Conservation (phyloP, 2,113 vertebrate species). For the Callocephalon fimbriatum region DNA sequence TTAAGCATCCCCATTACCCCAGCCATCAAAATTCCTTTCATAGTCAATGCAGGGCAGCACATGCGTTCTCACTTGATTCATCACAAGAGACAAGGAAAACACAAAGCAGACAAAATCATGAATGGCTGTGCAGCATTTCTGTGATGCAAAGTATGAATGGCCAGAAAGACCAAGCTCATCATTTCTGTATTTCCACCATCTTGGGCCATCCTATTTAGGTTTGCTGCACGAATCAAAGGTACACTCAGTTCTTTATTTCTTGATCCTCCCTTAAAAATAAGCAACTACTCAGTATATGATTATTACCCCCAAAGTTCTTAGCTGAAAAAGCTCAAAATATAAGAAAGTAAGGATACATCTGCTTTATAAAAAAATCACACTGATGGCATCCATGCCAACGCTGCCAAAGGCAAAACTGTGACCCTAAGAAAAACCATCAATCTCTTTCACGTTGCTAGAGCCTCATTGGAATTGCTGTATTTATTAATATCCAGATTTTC, state of each 20-base stretch:
- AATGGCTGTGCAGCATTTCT: neutral
- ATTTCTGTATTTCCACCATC: neutral
- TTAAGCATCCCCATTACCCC: neutral
- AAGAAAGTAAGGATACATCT: neutral
- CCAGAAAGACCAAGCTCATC: neutral
- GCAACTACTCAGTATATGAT: neutral
- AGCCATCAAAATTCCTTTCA: neutral
- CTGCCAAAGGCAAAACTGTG: slow-evolving; percentile 2
- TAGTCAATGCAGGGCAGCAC: neutral
- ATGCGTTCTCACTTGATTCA: neutral
- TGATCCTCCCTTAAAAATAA: neutral
- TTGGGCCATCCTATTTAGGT: neutral
- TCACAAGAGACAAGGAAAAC: neutral
- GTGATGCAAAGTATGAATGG: neutral
- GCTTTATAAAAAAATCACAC: slow-evolving; percentile 1
- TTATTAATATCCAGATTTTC: slow-evolving; percentile 27
- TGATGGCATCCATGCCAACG: neutral
- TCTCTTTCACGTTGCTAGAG: neutral
- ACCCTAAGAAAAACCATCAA: slow-evolving; percentile 15
- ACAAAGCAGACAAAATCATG: neutral
- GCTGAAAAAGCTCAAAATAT: neutral
- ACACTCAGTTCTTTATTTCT: neutral
- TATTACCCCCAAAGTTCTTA: neutral
- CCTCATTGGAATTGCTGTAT: neutral
- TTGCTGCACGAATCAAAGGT: neutral